Evolutionary conservation across 35 echinoderm and acorn worm genomes (phyloP), one percentile per base, ranked within the genome.

Genomic region (Eucidaris tribuloides): DNA sequence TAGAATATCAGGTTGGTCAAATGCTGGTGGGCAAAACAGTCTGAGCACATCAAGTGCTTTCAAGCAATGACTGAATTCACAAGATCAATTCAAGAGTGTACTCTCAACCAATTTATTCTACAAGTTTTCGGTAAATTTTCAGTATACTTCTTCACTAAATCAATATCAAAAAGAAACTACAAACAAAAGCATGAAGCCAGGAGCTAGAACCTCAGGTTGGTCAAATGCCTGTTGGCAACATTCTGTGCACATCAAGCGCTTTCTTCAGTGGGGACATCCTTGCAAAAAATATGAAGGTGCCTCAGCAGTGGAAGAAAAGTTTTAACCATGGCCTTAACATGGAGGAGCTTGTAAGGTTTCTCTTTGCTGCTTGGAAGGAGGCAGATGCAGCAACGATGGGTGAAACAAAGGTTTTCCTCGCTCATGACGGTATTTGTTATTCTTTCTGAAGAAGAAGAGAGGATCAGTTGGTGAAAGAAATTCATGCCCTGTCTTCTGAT

Each of bases 221-320:
- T 2, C 40, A 42, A 42, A 36, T 36, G 0, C 37, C 68, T 20
- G 36, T 43, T 43, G 68, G 68, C 1, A 74, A 74, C 23, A 9
- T 74, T 7, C 40, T 74, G 1, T 74, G 68, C 23, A 35, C 68
- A 44, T 6, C 68, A 5, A 44, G 68, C 24, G 68, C 68, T 18
- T 18, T 74, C 7, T 74, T 74, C 37, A 74, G 68, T 44, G 68
- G 68, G 1, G 2, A 24, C 24, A 57, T 57, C 54, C 54, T 57
- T 57, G 11, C 54, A 3, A 13, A 24, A 57, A 2, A 57, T 2
- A 57, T 57, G 54, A 77, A 40, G 24, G 42, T 77, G n/a, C 71
- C 71, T 40, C 33, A 24, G 14, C 71, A 77, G 71, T 77, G 71
- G 39, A 77, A 77, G 19, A 77, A 77, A 20, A 42, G 40, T 42